Conservation (phyloP, 2,888 invertebrate genomes). For the Lordiphosa andalusiaca region DNA sequence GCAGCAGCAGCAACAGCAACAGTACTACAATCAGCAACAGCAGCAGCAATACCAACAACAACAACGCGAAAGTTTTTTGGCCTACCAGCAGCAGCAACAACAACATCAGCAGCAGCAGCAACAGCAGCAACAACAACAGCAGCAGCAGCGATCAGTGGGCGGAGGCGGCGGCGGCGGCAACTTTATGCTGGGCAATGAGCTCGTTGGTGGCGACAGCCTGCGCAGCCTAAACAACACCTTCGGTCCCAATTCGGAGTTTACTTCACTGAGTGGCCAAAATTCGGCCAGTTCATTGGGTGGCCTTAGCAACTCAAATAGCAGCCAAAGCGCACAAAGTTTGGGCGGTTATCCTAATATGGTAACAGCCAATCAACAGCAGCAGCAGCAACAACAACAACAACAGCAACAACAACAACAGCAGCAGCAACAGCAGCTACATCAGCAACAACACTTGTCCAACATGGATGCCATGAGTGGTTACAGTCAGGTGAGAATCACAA, state of each 20-base stretch:
- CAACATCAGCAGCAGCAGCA: slow-evolving; percentile 25
- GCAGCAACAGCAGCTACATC: slow-evolving; percentile 63
- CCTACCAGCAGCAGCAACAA: slow-evolving; percentile 45
- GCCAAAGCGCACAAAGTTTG: slow-evolving; percentile 41
- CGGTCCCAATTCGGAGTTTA: slow-evolving; percentile 80
- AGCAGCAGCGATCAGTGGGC: slow-evolving; percentile 50
- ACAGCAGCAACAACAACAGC: slow-evolving; percentile 48
- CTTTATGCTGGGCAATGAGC: slow-evolving; percentile 72
- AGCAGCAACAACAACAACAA: slow-evolving; percentile 64
- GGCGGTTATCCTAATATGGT: slow-evolving; percentile 76
- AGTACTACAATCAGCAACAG: slow-evolving; percentile 36
- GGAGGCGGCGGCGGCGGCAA: slow-evolving; percentile 34
- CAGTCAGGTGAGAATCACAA: slow-evolving; percentile 73
- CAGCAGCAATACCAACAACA: slow-evolving; percentile 60
- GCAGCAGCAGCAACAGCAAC: slow-evolving; percentile 58
- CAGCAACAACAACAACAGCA: slow-evolving; percentile 63
- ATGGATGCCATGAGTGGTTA: slow-evolving; percentile 80
- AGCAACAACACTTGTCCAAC: slow-evolving; percentile 64
- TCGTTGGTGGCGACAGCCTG: slow-evolving; percentile 77
- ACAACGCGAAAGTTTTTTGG: slow-evolving; percentile 42
- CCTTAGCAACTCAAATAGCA: slow-evolving; percentile 37
- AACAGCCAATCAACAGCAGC: slow-evolving; percentile 78
- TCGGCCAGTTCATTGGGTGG: slow-evolving; percentile 48
- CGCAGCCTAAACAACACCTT: slow-evolving; percentile 79
- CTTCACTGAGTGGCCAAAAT: slow-evolving; percentile 50